phyloP scores from a whole-genome alignment of 2,888 invertebrate species.

The Reticulitermes lucifugus region DNA sequence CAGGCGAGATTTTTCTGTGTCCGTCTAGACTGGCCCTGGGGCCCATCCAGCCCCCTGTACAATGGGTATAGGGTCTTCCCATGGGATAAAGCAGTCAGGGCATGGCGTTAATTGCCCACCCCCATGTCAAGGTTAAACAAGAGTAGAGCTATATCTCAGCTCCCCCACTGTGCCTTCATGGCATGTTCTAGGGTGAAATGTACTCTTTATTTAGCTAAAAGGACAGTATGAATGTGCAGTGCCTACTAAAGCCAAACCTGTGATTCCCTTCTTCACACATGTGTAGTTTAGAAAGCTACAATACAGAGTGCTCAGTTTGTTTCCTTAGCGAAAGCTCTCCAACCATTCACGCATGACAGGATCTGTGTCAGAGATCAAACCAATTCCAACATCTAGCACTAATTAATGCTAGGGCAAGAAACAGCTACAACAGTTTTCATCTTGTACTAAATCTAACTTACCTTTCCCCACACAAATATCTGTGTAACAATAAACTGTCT shows the following conservation, averaged over 20 bases:
- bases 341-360: neutral
- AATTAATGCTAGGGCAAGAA: constrained; percentile 3
- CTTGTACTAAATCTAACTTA: neutral
- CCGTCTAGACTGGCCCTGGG: no score
- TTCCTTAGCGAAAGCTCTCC: neutral
- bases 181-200: no score
- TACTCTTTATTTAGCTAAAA: neutral
- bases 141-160: no score
- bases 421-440: neutral
- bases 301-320: no score
- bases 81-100: no score
- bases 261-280: neutral
- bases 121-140: no score
- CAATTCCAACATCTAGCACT: neutral
- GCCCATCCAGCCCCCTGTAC: no score
- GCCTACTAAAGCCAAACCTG: neutral
- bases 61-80: no score
- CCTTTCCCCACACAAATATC: neutral
- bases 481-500: neutral
- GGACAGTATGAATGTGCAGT: neutral
- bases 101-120: no score
- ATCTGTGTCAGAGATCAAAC: neutral
- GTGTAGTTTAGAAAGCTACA: no score
- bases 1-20: no score
- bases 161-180: no score